Evolutionary conservation across 2,113 vertebrate genomes (phyloP).

Genomic region (Chaetops frenatus): DNA sequence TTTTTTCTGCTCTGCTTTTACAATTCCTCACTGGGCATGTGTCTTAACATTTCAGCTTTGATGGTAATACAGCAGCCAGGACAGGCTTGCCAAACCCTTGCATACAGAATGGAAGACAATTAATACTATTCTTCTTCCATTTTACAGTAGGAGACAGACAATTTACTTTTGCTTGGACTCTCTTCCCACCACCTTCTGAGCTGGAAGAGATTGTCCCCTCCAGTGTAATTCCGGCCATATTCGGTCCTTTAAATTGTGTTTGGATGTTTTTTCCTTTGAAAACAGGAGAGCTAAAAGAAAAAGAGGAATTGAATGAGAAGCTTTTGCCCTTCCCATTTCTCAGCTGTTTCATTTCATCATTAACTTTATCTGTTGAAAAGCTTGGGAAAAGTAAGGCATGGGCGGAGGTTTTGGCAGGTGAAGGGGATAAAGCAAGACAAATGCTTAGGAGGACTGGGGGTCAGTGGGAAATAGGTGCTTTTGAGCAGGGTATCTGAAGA

Average conservation of each 20-base stretch:
- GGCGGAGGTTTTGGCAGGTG: neutral
- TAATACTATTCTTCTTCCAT: neutral
- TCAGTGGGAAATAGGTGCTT: neutral
- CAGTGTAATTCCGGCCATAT: neutral
- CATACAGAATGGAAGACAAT: neutral
- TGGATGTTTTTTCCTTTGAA: neutral
- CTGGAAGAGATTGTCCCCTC: neutral
- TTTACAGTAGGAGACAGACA: neutral
- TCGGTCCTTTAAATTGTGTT: neutral
- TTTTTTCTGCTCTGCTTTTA: neutral
- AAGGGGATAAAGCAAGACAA: neutral
- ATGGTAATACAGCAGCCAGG: neutral
- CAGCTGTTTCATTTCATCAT: neutral
- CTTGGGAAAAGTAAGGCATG: neutral
- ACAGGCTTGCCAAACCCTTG: neutral
- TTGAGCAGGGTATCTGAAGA: neutral
- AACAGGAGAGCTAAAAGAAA: rapidly evolving
- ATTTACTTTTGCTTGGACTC: neutral
- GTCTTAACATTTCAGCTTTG: neutral
- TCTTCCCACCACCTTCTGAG: neutral
- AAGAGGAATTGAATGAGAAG: neutral
- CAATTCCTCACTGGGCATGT: neutral
- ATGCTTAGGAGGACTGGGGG: neutral
- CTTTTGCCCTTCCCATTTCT: neutral
- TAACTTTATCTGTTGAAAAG: neutral